Base-by-base conservation (phyloP, 2,797 vertebrate genomes). In the Novumbra hubbsi region DNA sequence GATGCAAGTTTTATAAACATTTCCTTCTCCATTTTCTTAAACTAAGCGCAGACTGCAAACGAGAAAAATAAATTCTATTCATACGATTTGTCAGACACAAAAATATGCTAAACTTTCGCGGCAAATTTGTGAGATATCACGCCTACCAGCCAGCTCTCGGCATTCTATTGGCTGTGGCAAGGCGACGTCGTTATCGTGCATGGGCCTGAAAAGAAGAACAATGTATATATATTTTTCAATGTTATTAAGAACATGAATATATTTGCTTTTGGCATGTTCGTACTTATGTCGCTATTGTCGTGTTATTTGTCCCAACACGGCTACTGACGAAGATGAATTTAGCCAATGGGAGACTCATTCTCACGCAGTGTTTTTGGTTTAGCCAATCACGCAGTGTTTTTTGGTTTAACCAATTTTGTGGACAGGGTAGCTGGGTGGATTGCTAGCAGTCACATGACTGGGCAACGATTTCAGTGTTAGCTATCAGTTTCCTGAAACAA, bases 21-120 rank as follows among this genome's bases (percentile, higher is more conserved):
- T 1, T 88, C 89, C 5, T 73, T 78, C 28, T 92, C 91, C 91
- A 91, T 92, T 27, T 55, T 48, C 9, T 1, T 6, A 1, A 19
- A 3, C 15, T 74, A 24, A 68, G 2, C 1, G 27, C 17, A 19
- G 63, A 3, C 63, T 65, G 5, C 30, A 28, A 65, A 32, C 63
- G 15, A 65, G 28, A 34, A 16, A 30, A 17, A 30, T 0, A 28
- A 34, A 32, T 32, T 2, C 2, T 11, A 6, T 30, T 16, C 14
- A 17, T 15, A 30, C 15, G 16, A 65, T 14, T 34, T 9, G 15
- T 32, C 30, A 30, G 62, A 8, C 27, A 32, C 28, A 65, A 19
- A 62, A 66, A 16, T n/a, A 7, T 27, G 2, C 3, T 11, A 4
- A 11, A 7, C 34, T 76, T 83, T 74, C 76, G 81, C 81, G 81